Evolutionary conservation across 2,113 vertebrate species (phyloP), one percentile per base, ranked within the genome.

Genomic region (Corydoras sp.): DNA sequence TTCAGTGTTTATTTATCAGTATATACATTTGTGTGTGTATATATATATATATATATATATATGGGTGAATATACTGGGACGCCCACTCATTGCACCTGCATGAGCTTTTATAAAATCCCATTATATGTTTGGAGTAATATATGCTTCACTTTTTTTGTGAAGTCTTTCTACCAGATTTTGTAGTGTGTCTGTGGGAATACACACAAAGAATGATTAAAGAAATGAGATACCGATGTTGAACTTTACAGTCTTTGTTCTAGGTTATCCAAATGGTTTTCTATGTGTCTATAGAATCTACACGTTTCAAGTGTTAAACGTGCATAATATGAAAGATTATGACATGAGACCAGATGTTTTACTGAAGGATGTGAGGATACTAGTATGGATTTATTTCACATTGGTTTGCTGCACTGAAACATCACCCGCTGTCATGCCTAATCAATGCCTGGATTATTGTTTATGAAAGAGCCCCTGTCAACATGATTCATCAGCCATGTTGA

Each of bases 391-490:
- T 43, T 43, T 43, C 35, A 43, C 35, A 43, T 43, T 43, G 35
- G 35, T 43, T 43, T 43, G 35, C 35, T 53, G 51, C 10, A 14
- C 13, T 53, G 51, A 53, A 12, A 53, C 13, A 53, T 53, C 51
- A 53, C 51, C 51, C 51, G 82, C 83, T 77, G 77, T 69, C 24
- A 30, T 83, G 83, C 79, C 76, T 81, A 81, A 88, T 90, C 85
- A 88, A 87, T 86, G 50, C 54, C 76, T 81, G 65, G 76, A 77
- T 83, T 80, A 78, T 81, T 86, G 85, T 86, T 86, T 86, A 82
- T 75, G 65, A 77, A 77, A 72, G 62, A 43, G 35, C 43, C 76
- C 72, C 77, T 73, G 65, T 75, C 73, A 81, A 62, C 59, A 70
- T 83, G 80, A 78, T 81, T 70, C 79, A 83, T 77, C 78, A 72